Conservation (phyloP, 2,888 invertebrate genomes). For the Oegoconia quadripuncta region DNA sequence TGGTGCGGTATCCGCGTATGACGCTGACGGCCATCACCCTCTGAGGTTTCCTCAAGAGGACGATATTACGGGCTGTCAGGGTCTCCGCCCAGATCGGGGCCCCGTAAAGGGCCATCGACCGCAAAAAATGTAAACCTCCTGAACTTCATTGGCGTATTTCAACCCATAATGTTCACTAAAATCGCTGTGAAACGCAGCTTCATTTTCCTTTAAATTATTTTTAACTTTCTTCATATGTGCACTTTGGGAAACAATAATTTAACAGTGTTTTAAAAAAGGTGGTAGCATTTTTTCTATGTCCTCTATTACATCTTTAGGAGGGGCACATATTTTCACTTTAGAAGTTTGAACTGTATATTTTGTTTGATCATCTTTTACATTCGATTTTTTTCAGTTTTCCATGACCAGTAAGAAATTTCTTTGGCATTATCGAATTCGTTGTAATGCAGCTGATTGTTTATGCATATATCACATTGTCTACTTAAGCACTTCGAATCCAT, state of each 20-base stretch:
- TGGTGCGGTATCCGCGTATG: too few relatives aligned
- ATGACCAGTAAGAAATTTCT: background rate
- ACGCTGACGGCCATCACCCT: too few relatives aligned
- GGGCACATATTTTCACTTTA: background rate
- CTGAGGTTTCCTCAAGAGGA: too few relatives aligned
- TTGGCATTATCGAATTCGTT: background rate
- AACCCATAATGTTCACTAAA: background rate
- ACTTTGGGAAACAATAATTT: background rate
- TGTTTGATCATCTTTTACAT: background rate
- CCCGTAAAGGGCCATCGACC: too few relatives aligned
- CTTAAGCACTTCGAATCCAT: too few relatives aligned
- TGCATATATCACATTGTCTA: background rate
- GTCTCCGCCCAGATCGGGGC: too few relatives aligned
- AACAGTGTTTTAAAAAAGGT: background rate
- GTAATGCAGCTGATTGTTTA: background rate
- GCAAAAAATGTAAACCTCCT: too few relatives aligned
- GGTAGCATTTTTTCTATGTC: background rate
- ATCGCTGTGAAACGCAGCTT: background rate
- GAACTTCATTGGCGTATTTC: too few relatives aligned
- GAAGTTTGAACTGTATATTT: background rate
- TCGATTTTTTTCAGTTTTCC: background rate
- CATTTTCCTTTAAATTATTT: conserved; percentile 1
- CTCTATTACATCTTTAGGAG: background rate
- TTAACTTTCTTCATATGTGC: too few relatives aligned
- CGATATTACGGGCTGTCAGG: too few relatives aligned